Conservation (phyloP, 2,113 vertebrate genomes). For the Syrmaticus mikado region DNA sequence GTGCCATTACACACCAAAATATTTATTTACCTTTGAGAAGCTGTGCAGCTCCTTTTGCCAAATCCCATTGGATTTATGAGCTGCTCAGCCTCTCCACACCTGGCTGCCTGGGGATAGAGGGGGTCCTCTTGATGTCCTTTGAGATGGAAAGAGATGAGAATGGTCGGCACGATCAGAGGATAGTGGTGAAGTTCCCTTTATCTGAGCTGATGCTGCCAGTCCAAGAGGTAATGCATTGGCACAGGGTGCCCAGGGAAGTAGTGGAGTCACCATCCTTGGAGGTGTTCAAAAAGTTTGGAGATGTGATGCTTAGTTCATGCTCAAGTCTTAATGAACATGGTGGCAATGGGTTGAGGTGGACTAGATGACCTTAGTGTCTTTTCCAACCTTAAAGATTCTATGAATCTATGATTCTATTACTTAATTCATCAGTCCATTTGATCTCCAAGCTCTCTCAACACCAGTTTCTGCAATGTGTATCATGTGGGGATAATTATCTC, state of each 20-base stretch:
- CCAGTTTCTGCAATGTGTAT: neutral
- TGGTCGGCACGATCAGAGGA: neutral
- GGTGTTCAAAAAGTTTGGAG: too few species aligned
- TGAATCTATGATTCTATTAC: neutral
- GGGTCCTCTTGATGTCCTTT: neutral
- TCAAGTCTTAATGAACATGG: too few species aligned
- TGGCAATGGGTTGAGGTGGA: too few species aligned
- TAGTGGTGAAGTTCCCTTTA: neutral
- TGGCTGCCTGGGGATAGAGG: neutral
- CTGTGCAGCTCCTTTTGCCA: neutral
- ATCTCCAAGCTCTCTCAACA: neutral
- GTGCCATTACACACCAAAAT: neutral
- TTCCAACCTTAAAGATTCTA: too few species aligned
- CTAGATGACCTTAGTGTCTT: too few species aligned
- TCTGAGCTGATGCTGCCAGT: neutral
- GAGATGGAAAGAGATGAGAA: neutral
- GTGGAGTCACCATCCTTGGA: too few species aligned
- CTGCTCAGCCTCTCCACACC: neutral
- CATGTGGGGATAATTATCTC: neutral
- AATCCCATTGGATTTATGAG: neutral
- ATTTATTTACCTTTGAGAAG: neutral
- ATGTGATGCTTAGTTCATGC: too few species aligned
- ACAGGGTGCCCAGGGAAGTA: too few species aligned
- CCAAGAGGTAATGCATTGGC: neutral
- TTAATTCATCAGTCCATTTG: fast-evolving